Evolutionary conservation across 1,140 invertebrate species (phyloP).

Genomic region (Caerostris extrusa): DNA sequence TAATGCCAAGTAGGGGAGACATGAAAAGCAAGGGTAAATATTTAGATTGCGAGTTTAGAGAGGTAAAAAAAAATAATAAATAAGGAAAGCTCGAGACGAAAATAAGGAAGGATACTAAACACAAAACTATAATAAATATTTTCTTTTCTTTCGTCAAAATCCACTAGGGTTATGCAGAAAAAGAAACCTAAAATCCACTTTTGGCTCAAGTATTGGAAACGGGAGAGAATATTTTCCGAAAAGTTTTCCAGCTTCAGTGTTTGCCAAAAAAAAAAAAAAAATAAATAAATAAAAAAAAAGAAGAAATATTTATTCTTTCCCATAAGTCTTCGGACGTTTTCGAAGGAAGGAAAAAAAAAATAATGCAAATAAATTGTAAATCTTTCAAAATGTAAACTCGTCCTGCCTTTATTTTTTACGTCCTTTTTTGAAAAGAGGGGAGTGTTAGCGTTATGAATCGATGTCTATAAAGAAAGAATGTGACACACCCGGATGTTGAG

Average conservation of each 20-base stretch:
- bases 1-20: not conserved
- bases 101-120: not conserved
- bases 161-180: not conserved
- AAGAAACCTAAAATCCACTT: not conserved
- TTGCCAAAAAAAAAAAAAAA: not conserved
- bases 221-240: not conserved
- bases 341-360: too few species aligned
- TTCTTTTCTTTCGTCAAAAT: not conserved
- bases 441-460: slow-evolving; percentile 27
- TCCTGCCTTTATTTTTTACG: not conserved
- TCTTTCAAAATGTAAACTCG: slow-evolving; percentile 53
- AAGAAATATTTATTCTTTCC: slow-evolving; percentile 37
- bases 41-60: not conserved
- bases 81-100: not conserved
- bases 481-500: not conserved
- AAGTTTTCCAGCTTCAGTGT: not conserved
- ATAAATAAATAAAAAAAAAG: too few species aligned
- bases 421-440: not conserved
- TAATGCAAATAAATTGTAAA: slow-evolving; percentile 48
- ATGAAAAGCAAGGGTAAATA: not conserved
- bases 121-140: not conserved
- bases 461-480: slow-evolving; percentile 17
- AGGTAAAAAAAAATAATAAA: not conserved
- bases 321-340: not conserved
- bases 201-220: not conserved